Base-by-base conservation (phyloP, 2,113 vertebrate species). In the Callocephalon fimbriatum region DNA sequence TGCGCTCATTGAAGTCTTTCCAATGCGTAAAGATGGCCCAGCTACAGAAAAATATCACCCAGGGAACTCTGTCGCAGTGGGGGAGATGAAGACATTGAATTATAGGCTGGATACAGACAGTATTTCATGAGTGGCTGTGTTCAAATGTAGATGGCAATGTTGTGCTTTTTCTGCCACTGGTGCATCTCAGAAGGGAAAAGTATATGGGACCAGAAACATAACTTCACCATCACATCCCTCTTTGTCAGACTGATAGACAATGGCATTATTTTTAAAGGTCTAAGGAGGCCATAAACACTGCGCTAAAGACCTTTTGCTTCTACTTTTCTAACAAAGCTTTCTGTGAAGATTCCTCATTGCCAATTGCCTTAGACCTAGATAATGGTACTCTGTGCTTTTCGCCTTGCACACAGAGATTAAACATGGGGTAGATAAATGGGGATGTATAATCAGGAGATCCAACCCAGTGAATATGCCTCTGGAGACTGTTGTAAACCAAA, bases 71-170 rank as follows among this genome's bases (percentile, higher is more conserved):
- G 51, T 27, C 0, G 0, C 23, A 51, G 29, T 12, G 11, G 29
- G 23, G 27, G 32, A 84, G 35, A 81, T 47, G 8, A 84, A 95
- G 51, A 7, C 45, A 44, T 35, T 76, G 62, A 90, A 47, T 8
- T 70, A 13, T n/a, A 66, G 25, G 21, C 45, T 94, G 54, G 20
- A 23, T 83, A 63, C 83, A 86, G 65, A 72, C 27, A 23, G 2
- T 21, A 42, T 62, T 70, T 83, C 5, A 53, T 31, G 35, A 92
- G 32, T 70, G 42, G 66, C 42, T 53, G 7, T 62, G n/a, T 20
- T 80, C 70, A 76, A 88, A 90, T n/a, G 29, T 93, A 95, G 90
- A 67, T 92, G 92, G 93, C 88, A 95, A 94, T 93, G 67, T 91
- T 92, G 93, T n/a, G 31, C 90, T 90, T 90, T 68, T 80, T 74